phyloP scores from a whole-genome alignment of 1,140 invertebrate genomes.

The Anagrus nilaparvatae region DNA sequence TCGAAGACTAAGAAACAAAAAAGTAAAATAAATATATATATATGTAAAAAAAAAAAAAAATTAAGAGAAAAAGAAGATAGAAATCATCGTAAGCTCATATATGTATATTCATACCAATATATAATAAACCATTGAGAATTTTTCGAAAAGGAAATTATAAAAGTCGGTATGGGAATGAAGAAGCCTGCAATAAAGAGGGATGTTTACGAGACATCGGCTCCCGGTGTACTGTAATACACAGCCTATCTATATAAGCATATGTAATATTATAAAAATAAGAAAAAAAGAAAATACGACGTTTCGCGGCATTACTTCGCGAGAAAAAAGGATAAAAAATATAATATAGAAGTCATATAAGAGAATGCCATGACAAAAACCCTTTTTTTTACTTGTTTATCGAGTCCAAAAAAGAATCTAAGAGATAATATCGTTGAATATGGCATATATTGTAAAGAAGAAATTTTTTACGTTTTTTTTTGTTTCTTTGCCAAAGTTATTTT shows the following conservation, averaged over 20 bases:
- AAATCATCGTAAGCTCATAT: background rate
- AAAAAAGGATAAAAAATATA: no score
- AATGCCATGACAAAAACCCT: conserved; percentile 18
- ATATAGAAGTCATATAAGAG: no score
- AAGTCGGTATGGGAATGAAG: conserved; percentile 33
- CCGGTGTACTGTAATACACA: conserved; percentile 24
- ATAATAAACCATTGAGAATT: conserved; percentile 18
- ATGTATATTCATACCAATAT: conserved; percentile 2
- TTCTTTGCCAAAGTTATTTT: no score
- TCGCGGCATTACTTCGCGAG: no score
- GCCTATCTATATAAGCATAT: no score
- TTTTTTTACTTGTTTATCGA: conserved; percentile 34
- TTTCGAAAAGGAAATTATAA: conserved; percentile 35
- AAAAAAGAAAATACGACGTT: no score
- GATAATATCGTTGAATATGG: conserved; percentile 36
- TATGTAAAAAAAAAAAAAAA: conserved; percentile 5
- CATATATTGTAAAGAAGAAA: no score
- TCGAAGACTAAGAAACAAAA: background rate
- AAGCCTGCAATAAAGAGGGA: conserved; percentile 33
- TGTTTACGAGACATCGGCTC: conserved; percentile 34
- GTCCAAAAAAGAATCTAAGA: conserved; percentile 33
- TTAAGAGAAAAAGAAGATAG: conserved; percentile 2
- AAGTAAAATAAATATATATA: background rate
- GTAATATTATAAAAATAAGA: no score
- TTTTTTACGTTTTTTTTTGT: no score